A percentile compares a stretch with the other conserved stretches of the same genome.
Evolutionary conservation across 1,140 invertebrate species (phyloP).

Genomic region (Drosophila ananassae): DNA sequence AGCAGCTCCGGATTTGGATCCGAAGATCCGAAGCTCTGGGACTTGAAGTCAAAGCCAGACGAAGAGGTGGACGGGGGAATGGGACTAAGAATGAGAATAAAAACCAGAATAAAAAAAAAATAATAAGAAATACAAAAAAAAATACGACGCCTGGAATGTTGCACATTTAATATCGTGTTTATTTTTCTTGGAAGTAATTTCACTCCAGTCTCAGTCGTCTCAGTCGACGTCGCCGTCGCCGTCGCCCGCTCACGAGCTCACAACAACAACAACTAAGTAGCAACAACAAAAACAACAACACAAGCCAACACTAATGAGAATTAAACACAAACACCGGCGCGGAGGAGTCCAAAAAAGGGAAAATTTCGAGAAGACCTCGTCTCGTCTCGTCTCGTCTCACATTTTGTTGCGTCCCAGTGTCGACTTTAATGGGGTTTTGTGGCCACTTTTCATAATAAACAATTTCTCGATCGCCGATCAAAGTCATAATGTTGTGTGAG

Average conservation of each 20-base stretch:
- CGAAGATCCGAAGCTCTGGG: neutral
- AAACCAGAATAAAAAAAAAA: neutral
- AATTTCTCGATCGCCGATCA: neutral
- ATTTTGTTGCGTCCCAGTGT: neutral
- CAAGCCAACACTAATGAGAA: neutral
- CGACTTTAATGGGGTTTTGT: neutral
- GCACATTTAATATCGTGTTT: slow-evolving; percentile 81
- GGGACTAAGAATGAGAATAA: slow-evolving; percentile 12
- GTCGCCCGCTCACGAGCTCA: slow-evolving; percentile 8
- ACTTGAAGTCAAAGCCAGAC: neutral
- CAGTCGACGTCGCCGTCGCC: slow-evolving; percentile 14
- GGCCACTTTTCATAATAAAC: neutral
- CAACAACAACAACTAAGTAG: slow-evolving; percentile 30
- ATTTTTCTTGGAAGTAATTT: slow-evolving; percentile 81
- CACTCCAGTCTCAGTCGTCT: slow-evolving; percentile 52
- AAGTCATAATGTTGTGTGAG: too few species aligned
- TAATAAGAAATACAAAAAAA: slow-evolving; percentile 16
- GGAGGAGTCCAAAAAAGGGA: neutral
- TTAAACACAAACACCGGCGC: neutral
- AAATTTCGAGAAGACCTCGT: neutral
- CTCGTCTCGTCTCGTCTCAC: neutral
- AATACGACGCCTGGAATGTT: slow-evolving; percentile 68
- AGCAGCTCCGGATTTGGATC: neutral
- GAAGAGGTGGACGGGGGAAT: neutral
- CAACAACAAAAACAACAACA: slow-evolving; percentile 25